These are phyloP conservation scores for Opisthocomus hoazin DNA, from an alignment of 2,113 vertebrate genomes.

Conservation along the genomic window DNA sequence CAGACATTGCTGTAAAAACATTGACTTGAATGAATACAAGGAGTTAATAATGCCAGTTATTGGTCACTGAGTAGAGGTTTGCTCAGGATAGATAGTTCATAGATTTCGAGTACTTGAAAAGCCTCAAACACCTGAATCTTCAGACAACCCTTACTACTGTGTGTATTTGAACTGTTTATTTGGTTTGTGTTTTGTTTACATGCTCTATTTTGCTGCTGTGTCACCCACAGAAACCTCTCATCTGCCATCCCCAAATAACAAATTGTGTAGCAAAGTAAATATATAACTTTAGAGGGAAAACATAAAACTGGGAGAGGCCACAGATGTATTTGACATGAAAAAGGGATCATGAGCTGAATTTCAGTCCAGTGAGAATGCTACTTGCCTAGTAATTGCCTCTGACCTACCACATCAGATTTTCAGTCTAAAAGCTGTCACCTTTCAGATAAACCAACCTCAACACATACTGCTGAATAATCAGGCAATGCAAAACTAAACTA, in stretches of 20 bases:
- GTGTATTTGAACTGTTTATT: neutral
- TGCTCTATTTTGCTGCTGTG: neutral
- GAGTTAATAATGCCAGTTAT: neutral
- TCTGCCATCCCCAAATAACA: neutral
- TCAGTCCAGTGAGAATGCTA: accelerated
- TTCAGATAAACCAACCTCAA: neutral
- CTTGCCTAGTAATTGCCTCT: neutral
- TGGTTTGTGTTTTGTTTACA: neutral
- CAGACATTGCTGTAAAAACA: neutral
- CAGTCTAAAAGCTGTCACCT: neutral
- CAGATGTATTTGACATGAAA: neutral
- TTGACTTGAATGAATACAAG: neutral
- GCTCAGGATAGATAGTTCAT: neutral
- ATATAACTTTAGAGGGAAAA: neutral
- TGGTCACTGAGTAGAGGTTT: neutral
- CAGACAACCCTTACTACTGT: neutral
- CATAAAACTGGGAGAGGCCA: neutral
- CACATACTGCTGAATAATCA: neutral
- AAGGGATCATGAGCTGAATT: neutral
- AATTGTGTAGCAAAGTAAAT: neutral
- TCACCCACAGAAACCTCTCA: neutral
- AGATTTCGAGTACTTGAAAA: neutral
- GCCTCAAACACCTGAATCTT: neutral
- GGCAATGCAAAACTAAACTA: neutral
- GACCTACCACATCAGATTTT: neutral